phyloP scores from a whole-genome alignment of 1,140 invertebrate genomes.

The Drosophila bipectinata region DNA sequence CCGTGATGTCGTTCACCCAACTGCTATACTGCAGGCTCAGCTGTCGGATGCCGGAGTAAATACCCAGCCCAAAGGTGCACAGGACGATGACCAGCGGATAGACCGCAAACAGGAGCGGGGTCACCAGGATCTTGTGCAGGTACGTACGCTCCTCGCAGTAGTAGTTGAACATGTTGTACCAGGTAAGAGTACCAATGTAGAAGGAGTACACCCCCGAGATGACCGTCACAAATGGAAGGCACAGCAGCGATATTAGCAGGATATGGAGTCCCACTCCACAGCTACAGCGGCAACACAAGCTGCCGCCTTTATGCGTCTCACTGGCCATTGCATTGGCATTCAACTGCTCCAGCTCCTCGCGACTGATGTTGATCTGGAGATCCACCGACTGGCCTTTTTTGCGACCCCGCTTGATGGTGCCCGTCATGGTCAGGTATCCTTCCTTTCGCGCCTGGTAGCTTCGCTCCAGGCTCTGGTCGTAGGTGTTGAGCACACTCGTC shows the following conservation, averaged over 20 bases:
- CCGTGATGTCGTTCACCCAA: slow-evolving; percentile 89
- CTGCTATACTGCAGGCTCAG: slow-evolving; percentile 88
- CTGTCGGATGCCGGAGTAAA: slow-evolving; percentile 89
- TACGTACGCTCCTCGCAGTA: slow-evolving; percentile 89
- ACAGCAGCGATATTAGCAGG: slow-evolving; percentile 87
- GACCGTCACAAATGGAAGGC: slow-evolving; percentile 87
- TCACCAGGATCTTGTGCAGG: slow-evolving; percentile 86
- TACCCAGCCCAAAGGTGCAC: slow-evolving; percentile 87
- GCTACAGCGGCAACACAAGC: slow-evolving; percentile 86
- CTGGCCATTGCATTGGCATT: slow-evolving; percentile 87
- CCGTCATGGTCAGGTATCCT: slow-evolving; percentile 88
- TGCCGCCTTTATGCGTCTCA: slow-evolving; percentile 85
- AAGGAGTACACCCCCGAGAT: slow-evolving; percentile 89
- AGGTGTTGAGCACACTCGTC: slow-evolving; percentile 85
- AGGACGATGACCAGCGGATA: slow-evolving; percentile 90
- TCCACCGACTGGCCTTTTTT: slow-evolving; percentile 90
- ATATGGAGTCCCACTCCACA: slow-evolving; percentile 88
- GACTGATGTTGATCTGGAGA: slow-evolving; percentile 89
- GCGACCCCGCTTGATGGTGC: slow-evolving; percentile 89
- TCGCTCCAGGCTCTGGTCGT: slow-evolving; percentile 84
- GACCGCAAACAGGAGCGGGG: slow-evolving; percentile 88
- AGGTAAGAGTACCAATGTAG: slow-evolving; percentile 90
- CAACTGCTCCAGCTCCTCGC: slow-evolving; percentile 88
- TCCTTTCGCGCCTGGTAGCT: slow-evolving; percentile 84
- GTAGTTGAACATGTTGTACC: slow-evolving; percentile 91